Evolutionary conservation across 2,888 invertebrate genomes (phyloP), one percentile per base, ranked within the genome.

Genomic region (Amblyjoppa proteus): DNA sequence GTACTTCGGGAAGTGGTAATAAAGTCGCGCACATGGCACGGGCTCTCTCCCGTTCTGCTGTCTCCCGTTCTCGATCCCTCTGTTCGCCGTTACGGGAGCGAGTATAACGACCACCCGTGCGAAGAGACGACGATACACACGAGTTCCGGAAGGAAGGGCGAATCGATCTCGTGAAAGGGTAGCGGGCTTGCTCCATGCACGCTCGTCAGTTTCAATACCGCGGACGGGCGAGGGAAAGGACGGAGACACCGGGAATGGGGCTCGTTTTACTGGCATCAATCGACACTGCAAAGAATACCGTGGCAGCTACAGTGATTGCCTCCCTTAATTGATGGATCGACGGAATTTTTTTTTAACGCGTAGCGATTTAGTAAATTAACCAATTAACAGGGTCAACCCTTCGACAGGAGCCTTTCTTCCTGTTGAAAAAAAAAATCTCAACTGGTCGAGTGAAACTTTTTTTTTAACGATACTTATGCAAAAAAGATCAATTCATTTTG

Each of bases 1-100:
- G 85, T 86, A 86, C 86, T 86, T 81, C 82, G 87, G 86, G 86
- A 86, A 86, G 86, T 82, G 85, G 88, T 84, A 88, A 85, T 87
- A 88, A 87, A 87, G 82, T 82, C 81, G 71, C 70, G 81, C 73
- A 78, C 51, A 58, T 77, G 83, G 74, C 74, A 77, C 81, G 81
- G 83, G 70, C 74, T 74, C 81, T 77, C 81, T 70, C 69, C 71
- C 82, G 73, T 82, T 78, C 78, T 79, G 70, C 68, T 69, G 64
- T 75, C 79, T 49, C 34, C 66, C 81, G 64, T 53, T 74, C 68
- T 11, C 84, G 74, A 74, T 77, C 79, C 58, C 71, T 58, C 68
- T 78, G 76, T 82, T 76, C 66, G 58, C 71, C 34, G 28, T 58
- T 75, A 81, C 70, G 78, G 41, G 64, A 53, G 11, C 78, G 61